Evolutionary conservation across 2,113 vertebrate species (phyloP).

Genomic region (Amblyopsis rosae): DNA sequence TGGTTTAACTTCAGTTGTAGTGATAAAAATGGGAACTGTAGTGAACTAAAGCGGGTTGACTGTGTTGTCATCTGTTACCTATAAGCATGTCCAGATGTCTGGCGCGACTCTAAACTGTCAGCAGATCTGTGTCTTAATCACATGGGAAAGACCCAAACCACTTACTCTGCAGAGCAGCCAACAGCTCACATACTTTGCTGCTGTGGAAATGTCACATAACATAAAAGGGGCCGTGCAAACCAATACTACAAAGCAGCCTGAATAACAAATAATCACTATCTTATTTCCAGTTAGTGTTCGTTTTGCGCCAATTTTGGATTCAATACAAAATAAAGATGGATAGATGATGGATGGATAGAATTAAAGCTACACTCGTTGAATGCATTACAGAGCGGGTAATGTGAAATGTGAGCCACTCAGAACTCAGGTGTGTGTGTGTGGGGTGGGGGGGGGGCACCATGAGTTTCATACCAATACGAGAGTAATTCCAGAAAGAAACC

Average conservation of each 20-base stretch:
- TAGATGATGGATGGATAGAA: too few relatives aligned
- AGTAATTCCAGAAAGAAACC: too few relatives aligned
- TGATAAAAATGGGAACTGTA: background rate
- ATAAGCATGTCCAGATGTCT: slow-evolving; percentile 52
- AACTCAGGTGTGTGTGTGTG: too few relatives aligned
- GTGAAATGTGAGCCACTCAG: too few relatives aligned
- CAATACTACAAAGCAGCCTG: background rate
- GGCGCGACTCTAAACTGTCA: slow-evolving; percentile 44
- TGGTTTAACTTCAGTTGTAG: background rate
- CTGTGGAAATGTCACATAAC: background rate
- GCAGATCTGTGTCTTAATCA: slow-evolving; percentile 45
- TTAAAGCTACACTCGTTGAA: too few relatives aligned
- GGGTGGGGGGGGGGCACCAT: too few relatives aligned
- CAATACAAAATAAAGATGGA: background rate
- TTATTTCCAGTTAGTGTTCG: background rate
- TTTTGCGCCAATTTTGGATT: background rate
- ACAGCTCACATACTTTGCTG: slow-evolving; percentile 13
- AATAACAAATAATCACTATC: background rate
- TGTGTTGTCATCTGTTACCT: slow-evolving; percentile 21
- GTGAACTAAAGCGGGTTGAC: background rate
- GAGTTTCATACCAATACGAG: too few relatives aligned
- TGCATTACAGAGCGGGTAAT: too few relatives aligned
- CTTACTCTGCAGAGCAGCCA: slow-evolving; percentile 17
- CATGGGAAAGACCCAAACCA: slow-evolving; percentile 37
- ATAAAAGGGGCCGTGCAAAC: background rate